Conservation (phyloP, 2,113 vertebrate species). For the Alaudala cheleensis region DNA sequence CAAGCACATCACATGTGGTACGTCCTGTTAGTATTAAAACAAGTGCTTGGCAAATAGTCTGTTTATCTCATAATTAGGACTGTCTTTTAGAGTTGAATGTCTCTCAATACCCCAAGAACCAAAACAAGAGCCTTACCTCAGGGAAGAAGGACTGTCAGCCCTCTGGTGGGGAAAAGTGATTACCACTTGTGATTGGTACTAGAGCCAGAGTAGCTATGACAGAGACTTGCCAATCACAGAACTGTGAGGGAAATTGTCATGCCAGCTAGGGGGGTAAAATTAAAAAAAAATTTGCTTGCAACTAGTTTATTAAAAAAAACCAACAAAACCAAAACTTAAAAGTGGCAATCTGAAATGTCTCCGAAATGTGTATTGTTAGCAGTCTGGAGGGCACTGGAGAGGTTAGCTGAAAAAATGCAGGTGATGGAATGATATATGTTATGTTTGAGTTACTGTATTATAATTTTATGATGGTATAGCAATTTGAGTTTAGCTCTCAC, state of each 20-base stretch:
- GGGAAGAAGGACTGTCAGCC: background rate
- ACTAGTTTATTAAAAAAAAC: background rate
- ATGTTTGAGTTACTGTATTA: background rate
- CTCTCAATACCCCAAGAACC: background rate
- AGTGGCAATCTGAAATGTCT: background rate
- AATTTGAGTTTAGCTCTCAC: background rate
- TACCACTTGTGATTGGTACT: background rate
- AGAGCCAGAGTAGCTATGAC: background rate
- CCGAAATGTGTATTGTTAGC: background rate
- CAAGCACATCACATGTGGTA: slow-evolving; percentile 83
- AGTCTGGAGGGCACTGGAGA: background rate
- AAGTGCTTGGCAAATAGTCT: background rate
- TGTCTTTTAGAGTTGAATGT: background rate
- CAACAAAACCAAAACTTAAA: background rate
- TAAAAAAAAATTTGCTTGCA: background rate
- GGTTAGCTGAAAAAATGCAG: background rate
- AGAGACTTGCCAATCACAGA: background rate
- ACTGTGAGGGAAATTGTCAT: rapidly evolving
- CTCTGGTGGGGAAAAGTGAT: background rate
- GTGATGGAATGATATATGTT: background rate
- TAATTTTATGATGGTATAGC: background rate
- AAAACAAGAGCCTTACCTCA: background rate
- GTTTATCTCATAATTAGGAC: background rate
- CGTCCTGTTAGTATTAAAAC: slow-evolving; percentile 35
- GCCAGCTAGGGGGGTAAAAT: background rate